Evolutionary conservation across 2,888 invertebrate genomes (phyloP).

Genomic region (Pristionchus arcanus): DNA sequence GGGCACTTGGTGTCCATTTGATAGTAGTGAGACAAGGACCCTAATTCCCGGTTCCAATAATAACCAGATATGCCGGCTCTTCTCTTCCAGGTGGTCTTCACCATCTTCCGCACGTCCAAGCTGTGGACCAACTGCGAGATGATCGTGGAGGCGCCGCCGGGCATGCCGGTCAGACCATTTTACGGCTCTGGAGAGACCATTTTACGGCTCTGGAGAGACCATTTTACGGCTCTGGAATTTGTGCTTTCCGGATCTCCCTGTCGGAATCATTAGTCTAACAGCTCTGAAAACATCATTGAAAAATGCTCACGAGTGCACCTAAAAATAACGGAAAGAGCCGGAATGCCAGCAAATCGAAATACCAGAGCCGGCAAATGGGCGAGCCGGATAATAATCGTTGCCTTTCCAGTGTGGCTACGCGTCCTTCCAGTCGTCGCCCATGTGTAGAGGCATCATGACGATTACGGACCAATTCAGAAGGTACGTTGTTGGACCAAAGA

Average conservation of each 20-base stretch:
- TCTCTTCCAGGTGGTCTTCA: neutral
- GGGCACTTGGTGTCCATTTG: too few species aligned
- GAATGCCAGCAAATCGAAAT: too few species aligned
- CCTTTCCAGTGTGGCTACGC: conserved; percentile 34
- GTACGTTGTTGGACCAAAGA: neutral
- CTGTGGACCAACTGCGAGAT: conserved; percentile 46
- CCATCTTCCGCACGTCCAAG: conserved; percentile 16
- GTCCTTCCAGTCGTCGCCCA: neutral
- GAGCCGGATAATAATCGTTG: neutral
- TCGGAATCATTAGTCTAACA: too few species aligned
- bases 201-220: neutral
- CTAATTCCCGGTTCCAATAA: too few species aligned
- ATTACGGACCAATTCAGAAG: conserved; percentile 28
- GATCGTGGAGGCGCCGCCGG: conserved; percentile 20
- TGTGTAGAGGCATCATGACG: neutral
- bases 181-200: neutral
- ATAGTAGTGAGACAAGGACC: too few species aligned
- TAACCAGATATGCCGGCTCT: too few species aligned
- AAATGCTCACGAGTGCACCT: too few species aligned
- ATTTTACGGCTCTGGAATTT: neutral
- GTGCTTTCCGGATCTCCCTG: too few species aligned
- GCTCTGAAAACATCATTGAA: too few species aligned
- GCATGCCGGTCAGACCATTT: neutral
- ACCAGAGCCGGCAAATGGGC: too few species aligned
- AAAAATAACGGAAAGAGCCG: too few species aligned